Conservation (phyloP, 2,888 invertebrate species). For the Athalia cordata region DNA sequence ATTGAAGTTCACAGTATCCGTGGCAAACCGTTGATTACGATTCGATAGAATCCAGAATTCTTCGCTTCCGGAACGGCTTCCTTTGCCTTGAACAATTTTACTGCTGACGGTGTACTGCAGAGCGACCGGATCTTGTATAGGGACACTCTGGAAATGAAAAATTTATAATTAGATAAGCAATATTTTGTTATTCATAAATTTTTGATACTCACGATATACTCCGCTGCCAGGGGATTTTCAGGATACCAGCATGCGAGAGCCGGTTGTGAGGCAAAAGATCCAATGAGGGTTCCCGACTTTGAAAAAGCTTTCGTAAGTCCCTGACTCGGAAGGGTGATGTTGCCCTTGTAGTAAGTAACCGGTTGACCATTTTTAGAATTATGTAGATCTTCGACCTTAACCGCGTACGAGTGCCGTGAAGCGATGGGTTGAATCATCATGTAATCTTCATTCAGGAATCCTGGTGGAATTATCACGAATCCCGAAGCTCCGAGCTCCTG, state of each 20-base stretch:
- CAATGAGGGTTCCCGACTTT: neutral
- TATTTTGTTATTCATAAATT: neutral
- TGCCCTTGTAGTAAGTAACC: neutral
- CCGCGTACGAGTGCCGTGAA: slow-evolving; percentile 52
- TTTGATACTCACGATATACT: neutral
- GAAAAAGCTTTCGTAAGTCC: neutral
- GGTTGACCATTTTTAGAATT: neutral
- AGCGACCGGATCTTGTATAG: slow-evolving; percentile 66
- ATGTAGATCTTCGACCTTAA: slow-evolving; percentile 45
- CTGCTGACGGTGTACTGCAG: slow-evolving; percentile 79
- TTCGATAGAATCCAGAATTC: slow-evolving; percentile 65
- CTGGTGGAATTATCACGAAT: slow-evolving; percentile 77
- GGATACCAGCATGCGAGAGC: neutral
- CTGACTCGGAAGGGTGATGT: neutral
- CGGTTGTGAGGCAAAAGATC: neutral
- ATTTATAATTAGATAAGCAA: neutral
- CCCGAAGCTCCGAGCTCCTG: slow-evolving; percentile 82
- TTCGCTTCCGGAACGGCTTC: slow-evolving; percentile 51
- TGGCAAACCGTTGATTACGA: slow-evolving; percentile 65
- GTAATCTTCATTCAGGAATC: slow-evolving; percentile 35
- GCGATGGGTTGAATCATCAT: slow-evolving; percentile 58
- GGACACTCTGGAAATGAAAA: slow-evolving; percentile 51
- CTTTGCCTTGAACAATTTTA: slow-evolving; percentile 60
- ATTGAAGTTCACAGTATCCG: slow-evolving; percentile 65
- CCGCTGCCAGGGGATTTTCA: neutral